Conservation (phyloP, 2,888 invertebrate genomes). For the Pandemis cinnamomeana region DNA sequence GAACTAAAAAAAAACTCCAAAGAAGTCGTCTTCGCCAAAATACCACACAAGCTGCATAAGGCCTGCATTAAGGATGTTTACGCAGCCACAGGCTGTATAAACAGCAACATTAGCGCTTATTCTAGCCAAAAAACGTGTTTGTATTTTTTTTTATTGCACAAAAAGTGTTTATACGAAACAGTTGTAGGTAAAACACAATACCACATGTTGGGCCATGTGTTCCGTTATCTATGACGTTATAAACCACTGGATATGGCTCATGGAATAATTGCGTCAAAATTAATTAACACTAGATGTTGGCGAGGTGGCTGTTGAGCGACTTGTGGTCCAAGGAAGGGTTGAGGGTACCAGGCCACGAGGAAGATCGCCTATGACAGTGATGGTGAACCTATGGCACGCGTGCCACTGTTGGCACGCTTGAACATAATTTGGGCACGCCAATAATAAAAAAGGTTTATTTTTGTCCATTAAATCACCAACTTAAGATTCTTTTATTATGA, state of each 20-base stretch:
- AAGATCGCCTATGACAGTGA: no score
- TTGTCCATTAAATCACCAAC: no score
- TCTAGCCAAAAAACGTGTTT: constrained; percentile 11
- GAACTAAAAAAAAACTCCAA: not conserved
- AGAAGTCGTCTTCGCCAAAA: not conserved
- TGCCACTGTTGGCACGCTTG: no score
- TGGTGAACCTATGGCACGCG: no score
- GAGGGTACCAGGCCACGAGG: no score
- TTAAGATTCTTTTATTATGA: no score
- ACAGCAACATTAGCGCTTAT: not conserved
- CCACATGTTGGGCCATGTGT: constrained; percentile 61
- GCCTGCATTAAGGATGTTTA: constrained; percentile 15
- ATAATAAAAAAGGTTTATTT: no score
- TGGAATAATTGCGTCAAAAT: not conserved
- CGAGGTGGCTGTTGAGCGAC: no score
- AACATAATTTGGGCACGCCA: no score
- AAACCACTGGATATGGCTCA: constrained; percentile 16
- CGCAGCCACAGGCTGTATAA: not conserved
- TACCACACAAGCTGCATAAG: constrained; percentile 3
- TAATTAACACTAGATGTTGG: no score
- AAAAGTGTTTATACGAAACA: constrained; percentile 37
- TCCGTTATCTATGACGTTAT: constrained; percentile 44
- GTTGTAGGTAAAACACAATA: constrained; percentile 22
- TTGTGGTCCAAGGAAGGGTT: no score
- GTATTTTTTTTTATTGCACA: constrained; percentile 23